Base-by-base conservation (phyloP, 2,888 invertebrate species). In the Seladonia tumulorum region DNA sequence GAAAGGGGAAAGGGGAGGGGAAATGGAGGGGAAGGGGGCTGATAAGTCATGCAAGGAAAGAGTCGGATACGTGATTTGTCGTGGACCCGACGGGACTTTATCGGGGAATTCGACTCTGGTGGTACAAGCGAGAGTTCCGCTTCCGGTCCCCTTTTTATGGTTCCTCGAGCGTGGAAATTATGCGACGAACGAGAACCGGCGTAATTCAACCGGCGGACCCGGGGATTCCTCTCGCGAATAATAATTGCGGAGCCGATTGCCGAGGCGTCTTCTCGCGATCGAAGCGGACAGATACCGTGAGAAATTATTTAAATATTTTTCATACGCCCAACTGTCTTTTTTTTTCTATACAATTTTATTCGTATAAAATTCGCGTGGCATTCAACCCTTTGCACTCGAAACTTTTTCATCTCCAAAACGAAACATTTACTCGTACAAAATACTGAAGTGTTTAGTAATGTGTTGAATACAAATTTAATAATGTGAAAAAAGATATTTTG, bases 41-140 rank as follows among this genome's bases (percentile, higher is more conserved):
- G 80, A 79, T 79, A 87, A 87, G n/a, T 73, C 79, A 47, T 75
- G 71, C 71, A n/a, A 8, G 10, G 63, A 72, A 68, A 79, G 63
- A 66, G 63, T 22, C 47, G 57, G 73, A 86, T 78, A 73, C 79
- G 82, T 53, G 78, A 86, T 73, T 73, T 68, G 68, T 70, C 63
- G 79, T 25, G 53, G 53, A 45, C 25, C 68, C 35, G 35, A 16
- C 60, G 60, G 66, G 79, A 75, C 72, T 68, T 57, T 47, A 72
- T 82, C 47, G n/a, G 42, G 73, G 53, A 78, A 29, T 49, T 47
- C 49, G 77, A 70, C 25, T 47, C 29, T 29, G 12, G 47, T 14
- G 22, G 22, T 8, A 39, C 66, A n/a, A n/a, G n/a, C 63, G 76
- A 22, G 68, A 68, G 63, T 73, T 74, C 79, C 74, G 60, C 22